Conservation (phyloP, 1,140 invertebrate genomes). For the silkworm (Bombyx mori) region ASM3026992v2 NC_085131.1:8546001-8546500, state of each 20-base stretch:
- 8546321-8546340: slow-evolving; percentile 59
- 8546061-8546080: not conserved
- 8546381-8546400: slow-evolving; percentile 25
- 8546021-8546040: too few species aligned
- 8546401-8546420: slow-evolving; percentile 22
- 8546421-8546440: slow-evolving; percentile 25
- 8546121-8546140: not conserved
- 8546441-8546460: slow-evolving; percentile 43
- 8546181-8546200: slow-evolving; percentile 51
- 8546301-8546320: slow-evolving; percentile 62
- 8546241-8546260: slow-evolving; percentile 54
- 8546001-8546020: too few species aligned
- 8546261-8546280: slow-evolving; percentile 70
- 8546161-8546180: slow-evolving; percentile 33
- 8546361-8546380: slow-evolving; percentile 35
- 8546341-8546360: slow-evolving; percentile 37
- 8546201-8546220: slow-evolving; percentile 55
- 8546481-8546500: slow-evolving; percentile 57
- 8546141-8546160: not conserved
- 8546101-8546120: not conserved
- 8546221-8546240: slow-evolving; percentile 50
- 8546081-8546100: not conserved
- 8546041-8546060: too few species aligned
- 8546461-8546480: slow-evolving; percentile 61
- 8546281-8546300: slow-evolving; percentile 64